Percentiles rank a stretch among this genome's conserved stretches.
These are phyloP conservation scores for Heteromyza rotundicornis DNA, from an alignment of 2,888 invertebrate genomes.

Conservation along the genomic window DNA sequence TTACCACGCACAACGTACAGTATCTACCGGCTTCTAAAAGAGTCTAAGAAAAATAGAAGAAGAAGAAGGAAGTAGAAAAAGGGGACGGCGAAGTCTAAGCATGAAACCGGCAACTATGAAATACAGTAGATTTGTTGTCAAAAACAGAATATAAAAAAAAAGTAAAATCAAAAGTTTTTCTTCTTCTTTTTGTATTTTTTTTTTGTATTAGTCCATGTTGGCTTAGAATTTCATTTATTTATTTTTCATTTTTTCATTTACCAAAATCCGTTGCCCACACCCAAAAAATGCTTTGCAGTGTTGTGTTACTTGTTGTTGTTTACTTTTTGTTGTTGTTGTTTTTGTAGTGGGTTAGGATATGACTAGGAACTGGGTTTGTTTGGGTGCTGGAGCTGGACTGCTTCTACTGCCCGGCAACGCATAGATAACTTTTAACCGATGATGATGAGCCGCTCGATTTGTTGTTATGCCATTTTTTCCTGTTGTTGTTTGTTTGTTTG, in stretches of 20 bases:
- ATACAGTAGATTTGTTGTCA: conserved; percentile 18
- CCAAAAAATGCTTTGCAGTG: too few species aligned
- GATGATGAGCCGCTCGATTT: conserved; percentile 16
- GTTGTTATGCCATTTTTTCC: neutral
- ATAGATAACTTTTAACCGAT: conserved; percentile 2
- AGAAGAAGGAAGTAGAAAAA: neutral
- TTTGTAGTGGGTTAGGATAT: neutral
- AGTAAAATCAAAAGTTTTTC: conserved; percentile 20
- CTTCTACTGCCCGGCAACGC: neutral
- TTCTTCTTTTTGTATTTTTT: conserved; percentile 24
- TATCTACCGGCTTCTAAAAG: neutral
- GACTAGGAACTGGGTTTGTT: too few species aligned
- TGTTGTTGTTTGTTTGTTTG: neutral
- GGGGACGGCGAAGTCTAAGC: neutral
- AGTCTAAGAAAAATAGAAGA: neutral
- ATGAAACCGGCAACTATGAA: conserved; percentile 11
- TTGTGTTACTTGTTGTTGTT: too few species aligned
- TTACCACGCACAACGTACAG: conserved; percentile 47
- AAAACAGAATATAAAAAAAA: conserved; percentile 11
- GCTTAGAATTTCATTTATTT: conserved; percentile 28
- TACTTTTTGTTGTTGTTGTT: neutral
- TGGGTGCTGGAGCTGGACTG: too few species aligned
- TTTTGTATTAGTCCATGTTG: conserved; percentile 29
- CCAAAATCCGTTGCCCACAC: too few species aligned
- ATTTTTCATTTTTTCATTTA: conserved; percentile 18